Evolutionary conservation across 2,797 vertebrate species (phyloP).

Genomic region (Ctenosaura bakeri): DNA sequence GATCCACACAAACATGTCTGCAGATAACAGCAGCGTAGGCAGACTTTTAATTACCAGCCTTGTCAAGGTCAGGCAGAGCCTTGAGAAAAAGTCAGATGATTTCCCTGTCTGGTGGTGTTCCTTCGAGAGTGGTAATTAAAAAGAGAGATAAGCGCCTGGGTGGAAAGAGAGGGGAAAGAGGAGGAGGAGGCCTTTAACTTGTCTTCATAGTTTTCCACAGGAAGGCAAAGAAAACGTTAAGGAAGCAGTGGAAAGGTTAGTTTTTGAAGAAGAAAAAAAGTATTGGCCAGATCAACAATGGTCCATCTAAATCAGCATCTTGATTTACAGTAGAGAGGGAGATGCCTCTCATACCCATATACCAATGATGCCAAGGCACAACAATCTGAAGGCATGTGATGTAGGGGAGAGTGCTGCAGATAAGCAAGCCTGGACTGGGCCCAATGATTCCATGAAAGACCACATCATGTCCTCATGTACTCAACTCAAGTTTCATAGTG

Average conservation of each 20-base stretch:
- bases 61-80: not conserved
- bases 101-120: constrained; percentile 50
- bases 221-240: not conserved
- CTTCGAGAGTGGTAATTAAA: constrained; percentile 66
- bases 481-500: too few species aligned
- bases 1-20: not conserved
- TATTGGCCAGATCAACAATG: not conserved
- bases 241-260: not conserved
- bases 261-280: too few species aligned
- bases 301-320: not conserved
- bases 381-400: not conserved
- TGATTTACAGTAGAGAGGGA: too few species aligned
- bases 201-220: not conserved
- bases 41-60: constrained; percentile 64
- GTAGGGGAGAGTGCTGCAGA: too few species aligned
- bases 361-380: not conserved
- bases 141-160: not conserved
- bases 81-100: constrained; percentile 19
- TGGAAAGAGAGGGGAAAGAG: too few species aligned
- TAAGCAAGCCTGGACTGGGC: not conserved
- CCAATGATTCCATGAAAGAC: not conserved
- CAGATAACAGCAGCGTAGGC: not conserved
- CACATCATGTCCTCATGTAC: too few species aligned
- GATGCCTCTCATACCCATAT: not conserved
- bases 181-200: not conserved